phyloP scores from a whole-genome alignment of 37 sponge, comb jelly and placozoan species.

The Halichondria panicea region DNA sequence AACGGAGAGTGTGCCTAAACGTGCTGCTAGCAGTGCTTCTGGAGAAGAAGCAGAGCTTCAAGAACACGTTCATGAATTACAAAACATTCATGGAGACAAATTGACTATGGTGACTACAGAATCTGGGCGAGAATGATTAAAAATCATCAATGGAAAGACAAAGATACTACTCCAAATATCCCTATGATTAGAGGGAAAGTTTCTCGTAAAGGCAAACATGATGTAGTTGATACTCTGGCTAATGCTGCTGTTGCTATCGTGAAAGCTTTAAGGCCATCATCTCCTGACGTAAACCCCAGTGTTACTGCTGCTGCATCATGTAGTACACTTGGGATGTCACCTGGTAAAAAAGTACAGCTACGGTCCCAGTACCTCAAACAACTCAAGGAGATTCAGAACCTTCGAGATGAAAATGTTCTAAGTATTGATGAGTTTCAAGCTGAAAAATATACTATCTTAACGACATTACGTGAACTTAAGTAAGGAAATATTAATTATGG shows the following conservation, averaged over 20 bases:
- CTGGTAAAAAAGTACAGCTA: constrained; percentile 14
- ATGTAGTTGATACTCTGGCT: background rate
- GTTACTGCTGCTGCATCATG: background rate
- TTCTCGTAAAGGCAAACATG: background rate
- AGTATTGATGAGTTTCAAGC: constrained; percentile 23
- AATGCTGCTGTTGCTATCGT: constrained; percentile 17
- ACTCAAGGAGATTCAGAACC: constrained; percentile 17
- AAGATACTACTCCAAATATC: too few relatives aligned
- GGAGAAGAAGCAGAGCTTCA: constrained; percentile 17
- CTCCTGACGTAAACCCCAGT: too few relatives aligned
- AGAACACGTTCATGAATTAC: background rate
- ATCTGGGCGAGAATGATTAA: constrained; percentile 24
- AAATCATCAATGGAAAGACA: background rate
- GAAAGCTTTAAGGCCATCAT: background rate
- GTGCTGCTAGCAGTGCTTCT: background rate
- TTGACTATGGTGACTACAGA: constrained; percentile 12
- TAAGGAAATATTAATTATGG: background rate
- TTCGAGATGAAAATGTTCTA: constrained; percentile 16
- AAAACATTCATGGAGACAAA: constrained; percentile 6
- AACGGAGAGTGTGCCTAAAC: background rate
- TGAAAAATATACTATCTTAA: constrained; percentile 10
- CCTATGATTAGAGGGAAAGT: constrained; percentile 15
- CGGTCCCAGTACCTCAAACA: constrained; percentile 13
- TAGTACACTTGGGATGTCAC: constrained; percentile 9
- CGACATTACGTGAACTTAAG: constrained; percentile 6